Evolutionary conservation across 2,113 vertebrate species (phyloP).

Genomic region (Aspidoscelis tigris): DNA sequence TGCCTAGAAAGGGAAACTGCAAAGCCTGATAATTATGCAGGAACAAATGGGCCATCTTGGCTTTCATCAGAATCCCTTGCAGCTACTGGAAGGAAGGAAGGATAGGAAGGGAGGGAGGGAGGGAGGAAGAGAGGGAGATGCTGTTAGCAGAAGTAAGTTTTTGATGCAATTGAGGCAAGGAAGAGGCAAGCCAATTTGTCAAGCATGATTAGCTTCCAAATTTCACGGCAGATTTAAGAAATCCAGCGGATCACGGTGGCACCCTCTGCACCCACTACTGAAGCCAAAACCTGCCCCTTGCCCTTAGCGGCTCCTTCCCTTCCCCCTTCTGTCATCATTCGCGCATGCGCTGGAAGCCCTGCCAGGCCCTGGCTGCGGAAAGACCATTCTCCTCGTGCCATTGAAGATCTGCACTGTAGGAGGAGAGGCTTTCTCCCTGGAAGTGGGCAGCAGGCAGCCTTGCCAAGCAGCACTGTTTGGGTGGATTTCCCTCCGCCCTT

Average conservation of each 20-base stretch:
- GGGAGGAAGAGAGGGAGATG: too few relatives aligned
- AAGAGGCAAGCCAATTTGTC: neutral
- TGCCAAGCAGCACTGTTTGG: conserved; percentile 27
- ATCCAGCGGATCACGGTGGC: neutral
- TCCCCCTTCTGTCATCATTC: too few relatives aligned
- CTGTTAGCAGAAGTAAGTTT: neutral
- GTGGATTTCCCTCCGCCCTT: neutral
- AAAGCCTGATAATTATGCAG: neutral
- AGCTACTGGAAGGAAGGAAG: too few relatives aligned
- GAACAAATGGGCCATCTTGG: too few relatives aligned
- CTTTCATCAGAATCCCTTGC: too few relatives aligned
- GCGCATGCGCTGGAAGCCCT: neutral
- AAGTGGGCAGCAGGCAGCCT: neutral
- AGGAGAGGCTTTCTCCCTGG: neutral
- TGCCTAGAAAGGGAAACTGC: neutral
- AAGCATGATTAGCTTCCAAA: neutral
- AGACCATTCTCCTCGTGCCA: neutral
- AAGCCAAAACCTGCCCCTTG: neutral
- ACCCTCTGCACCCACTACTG: neutral
- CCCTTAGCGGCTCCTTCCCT: too few relatives aligned
- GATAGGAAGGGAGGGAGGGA: too few relatives aligned
- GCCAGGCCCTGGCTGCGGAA: neutral
- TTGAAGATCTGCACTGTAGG: too few relatives aligned
- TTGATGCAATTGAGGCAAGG: neutral
- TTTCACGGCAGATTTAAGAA: neutral